Evolutionary conservation across 2,113 vertebrate species (phyloP).

Genomic region (Rana temporaria): DNA sequence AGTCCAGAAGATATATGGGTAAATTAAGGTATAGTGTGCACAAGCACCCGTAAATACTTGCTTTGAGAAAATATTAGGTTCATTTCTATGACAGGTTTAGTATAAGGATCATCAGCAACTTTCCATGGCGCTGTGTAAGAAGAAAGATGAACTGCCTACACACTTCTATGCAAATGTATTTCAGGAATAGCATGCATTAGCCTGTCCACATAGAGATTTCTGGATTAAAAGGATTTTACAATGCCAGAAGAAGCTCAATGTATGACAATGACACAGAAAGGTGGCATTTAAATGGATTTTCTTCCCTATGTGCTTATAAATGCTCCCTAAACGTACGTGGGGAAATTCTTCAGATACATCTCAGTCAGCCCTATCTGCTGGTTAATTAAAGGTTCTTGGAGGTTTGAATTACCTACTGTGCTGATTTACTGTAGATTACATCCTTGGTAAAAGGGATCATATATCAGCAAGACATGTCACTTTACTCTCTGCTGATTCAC

Average conservation of each 20-base stretch:
- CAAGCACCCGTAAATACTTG: too few relatives aligned
- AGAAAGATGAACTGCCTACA: background rate
- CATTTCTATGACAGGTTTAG: too few relatives aligned
- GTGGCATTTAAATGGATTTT: conserved; percentile 28
- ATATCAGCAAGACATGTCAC: conserved; percentile 31
- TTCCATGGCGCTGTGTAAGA: background rate
- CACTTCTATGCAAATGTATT: background rate
- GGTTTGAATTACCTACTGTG: conserved; percentile 24
- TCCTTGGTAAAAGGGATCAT: conserved; percentile 37
- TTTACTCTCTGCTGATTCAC: conserved; percentile 44
- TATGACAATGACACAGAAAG: conserved; percentile 36
- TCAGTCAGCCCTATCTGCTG: conserved; percentile 23
- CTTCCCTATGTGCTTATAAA: conserved; percentile 21
- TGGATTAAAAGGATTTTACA: conserved; percentile 6
- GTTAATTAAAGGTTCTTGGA: conserved; percentile 41
- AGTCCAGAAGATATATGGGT: too few relatives aligned
- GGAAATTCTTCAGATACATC: conserved; percentile 32
- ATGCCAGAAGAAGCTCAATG: conserved; percentile 8
- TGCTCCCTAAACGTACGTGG: conserved; percentile 14
- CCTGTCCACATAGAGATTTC: background rate
- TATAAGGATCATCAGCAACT: background rate
- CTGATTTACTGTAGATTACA: conserved; percentile 44
- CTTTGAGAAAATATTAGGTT: too few relatives aligned
- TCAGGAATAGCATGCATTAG: background rate
- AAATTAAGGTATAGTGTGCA: too few relatives aligned